Evolutionary conservation across 2,888 invertebrate genomes (phyloP), one percentile per base, ranked within the genome.

Genomic region (Cephus pygmeus): DNA sequence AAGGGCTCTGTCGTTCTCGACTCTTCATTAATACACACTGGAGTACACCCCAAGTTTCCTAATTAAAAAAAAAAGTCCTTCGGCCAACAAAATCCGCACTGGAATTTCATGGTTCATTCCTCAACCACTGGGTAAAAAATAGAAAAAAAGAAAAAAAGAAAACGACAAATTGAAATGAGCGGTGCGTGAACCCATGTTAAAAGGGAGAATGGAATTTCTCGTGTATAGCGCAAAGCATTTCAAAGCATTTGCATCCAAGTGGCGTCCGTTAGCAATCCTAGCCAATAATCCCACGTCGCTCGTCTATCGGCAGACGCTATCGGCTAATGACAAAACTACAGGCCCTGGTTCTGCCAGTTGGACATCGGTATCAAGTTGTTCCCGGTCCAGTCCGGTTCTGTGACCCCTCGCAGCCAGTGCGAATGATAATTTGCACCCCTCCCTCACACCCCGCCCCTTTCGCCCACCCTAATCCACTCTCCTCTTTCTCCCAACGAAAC

Each of bases 241-340:
- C 83, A 80, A 79, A 85, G 83, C 86, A 91, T 90, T 90, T 90
- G 90, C 90, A 90, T 89, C 87, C 89, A 89, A 90, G 90, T 90
- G 88, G 85, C 87, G 85, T 86, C 86, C 84, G 85, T 85, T 86
- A 88, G 87, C 87, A 89, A 90, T 90, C 89, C 88, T 88, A 88
- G 89, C 88, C 91, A 90, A 91, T 91, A 91, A 90, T 91, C 89
- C 90, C 87, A 82, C 84, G 86, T 85, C 79, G 79, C 80, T 83
- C 84, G 82, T 89, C 90, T 88, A 90, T 91, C 87, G 87, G 85
- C 85, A 86, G 88, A 88, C 88, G 88, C 88, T 90, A 90, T 90
- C 89, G 90, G 88, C 90, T 91, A 91, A 91, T 91, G 91, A 91
- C 91, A 90, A 91, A 91, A 91, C 91, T 91, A 91, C 90, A 91